Evolutionary conservation across 2,888 invertebrate genomes (phyloP).

Genomic region (Nipponacmea schrenckii): DNA sequence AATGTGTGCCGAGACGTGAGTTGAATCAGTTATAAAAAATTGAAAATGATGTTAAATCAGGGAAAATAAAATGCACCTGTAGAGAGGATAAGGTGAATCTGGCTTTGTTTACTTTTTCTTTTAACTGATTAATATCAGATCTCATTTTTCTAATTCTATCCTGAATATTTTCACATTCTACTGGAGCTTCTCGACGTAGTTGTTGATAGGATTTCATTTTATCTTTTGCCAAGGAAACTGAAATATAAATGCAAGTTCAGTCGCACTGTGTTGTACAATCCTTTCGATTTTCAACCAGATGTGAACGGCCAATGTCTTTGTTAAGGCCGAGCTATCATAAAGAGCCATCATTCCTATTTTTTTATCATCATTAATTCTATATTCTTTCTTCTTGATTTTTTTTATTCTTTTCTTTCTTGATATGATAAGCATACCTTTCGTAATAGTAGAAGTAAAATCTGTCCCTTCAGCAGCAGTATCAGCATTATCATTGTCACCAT

Average conservation of each 20-base stretch:
- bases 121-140: slow-evolving; percentile 28
- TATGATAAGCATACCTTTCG: too few relatives aligned
- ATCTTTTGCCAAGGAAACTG: slow-evolving; percentile 10
- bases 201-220: slow-evolving; percentile 10
- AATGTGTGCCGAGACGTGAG: too few relatives aligned
- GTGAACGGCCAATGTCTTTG: not conserved
- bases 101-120: slow-evolving; percentile 30
- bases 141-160: slow-evolving; percentile 14
- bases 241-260: not conserved
- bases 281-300: not conserved
- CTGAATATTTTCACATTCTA: slow-evolving; percentile 18
- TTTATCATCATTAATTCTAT: slow-evolving; percentile 1
- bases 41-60: too few relatives aligned
- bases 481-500: not conserved
- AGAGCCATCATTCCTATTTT: slow-evolving; percentile 8
- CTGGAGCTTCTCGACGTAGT: slow-evolving; percentile 11
- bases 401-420: not conserved
- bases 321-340: not conserved
- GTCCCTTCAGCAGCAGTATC: slow-evolving; percentile 5
- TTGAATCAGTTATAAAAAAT: too few relatives aligned
- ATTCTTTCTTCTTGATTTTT: not conserved
- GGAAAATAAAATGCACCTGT: slow-evolving; percentile 21
- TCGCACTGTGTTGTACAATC: slow-evolving; percentile 11
- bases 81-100: slow-evolving; percentile 25
- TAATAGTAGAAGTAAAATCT: not conserved